Percentiles rank a stretch among this genome's conserved stretches.
phyloP scores from a whole-genome alignment of 2,113 vertebrate genomes.

The Numida meleagris region DNA sequence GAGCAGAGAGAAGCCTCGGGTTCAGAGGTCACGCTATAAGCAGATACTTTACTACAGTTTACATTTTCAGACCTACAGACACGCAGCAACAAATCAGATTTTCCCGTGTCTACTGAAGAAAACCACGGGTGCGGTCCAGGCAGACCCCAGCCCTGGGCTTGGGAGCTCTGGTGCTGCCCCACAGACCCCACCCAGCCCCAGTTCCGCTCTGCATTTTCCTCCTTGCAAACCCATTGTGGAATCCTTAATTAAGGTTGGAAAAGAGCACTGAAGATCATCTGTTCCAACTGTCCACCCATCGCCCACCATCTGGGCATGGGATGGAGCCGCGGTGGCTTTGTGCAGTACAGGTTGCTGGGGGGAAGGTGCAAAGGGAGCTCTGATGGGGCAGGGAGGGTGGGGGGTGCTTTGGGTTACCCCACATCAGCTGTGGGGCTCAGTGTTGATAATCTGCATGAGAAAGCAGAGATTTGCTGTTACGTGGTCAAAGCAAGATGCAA shows the following conservation, averaged over 20 bases:
- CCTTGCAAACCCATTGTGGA: background rate
- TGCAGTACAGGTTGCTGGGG: background rate
- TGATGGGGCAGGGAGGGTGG: background rate
- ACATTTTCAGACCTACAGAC: background rate
- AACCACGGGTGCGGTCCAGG: background rate
- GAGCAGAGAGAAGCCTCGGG: background rate
- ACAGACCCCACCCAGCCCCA: background rate
- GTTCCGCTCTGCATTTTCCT: background rate
- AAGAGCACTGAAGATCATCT: too few species aligned
- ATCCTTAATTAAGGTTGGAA: too few species aligned
- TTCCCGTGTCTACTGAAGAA: background rate
- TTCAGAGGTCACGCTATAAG: background rate
- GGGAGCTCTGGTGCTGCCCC: background rate
- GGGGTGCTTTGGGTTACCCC: background rate
- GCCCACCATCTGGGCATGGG: background rate
- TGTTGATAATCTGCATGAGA: fast-evolving
- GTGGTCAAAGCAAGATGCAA: background rate
- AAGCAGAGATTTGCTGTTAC: background rate
- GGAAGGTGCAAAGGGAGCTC: background rate
- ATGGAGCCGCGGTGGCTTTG: background rate
- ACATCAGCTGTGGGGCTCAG: background rate
- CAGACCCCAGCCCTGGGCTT: fast-evolving
- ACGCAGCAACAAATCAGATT: background rate
- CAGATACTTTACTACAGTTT: constrained; percentile 8
- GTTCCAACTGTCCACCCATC: too few species aligned